These are phyloP conservation scores for Dromococcyx pavoninus DNA, from an alignment of 2,797 vertebrate species.

Conservation along the genomic window DNA sequence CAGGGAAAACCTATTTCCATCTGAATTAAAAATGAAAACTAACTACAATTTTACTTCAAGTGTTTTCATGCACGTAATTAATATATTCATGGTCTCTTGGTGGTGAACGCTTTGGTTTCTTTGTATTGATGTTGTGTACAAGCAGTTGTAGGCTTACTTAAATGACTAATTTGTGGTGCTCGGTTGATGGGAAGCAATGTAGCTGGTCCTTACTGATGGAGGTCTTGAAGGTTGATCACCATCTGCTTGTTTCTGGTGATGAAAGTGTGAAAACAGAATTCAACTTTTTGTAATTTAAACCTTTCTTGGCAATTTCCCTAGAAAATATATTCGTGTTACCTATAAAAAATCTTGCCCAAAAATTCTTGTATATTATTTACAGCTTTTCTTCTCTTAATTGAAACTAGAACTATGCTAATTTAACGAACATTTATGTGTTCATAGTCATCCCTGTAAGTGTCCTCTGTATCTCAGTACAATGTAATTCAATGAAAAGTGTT, in stretches of 20 bases:
- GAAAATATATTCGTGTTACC: background rate
- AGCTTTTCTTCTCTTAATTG: background rate
- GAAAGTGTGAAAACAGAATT: constrained; percentile 9
- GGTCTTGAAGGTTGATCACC: constrained; percentile 28
- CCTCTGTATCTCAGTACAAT: background rate
- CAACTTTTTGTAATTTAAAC: background rate
- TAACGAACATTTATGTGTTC: background rate
- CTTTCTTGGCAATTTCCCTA: background rate
- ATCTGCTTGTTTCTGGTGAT: constrained; percentile 31
- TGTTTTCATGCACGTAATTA: background rate
- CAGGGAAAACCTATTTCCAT: background rate
- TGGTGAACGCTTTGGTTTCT: background rate
- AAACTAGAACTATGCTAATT: background rate
- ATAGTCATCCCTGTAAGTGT: background rate
- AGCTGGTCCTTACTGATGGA: background rate
- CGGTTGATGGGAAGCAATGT: background rate
- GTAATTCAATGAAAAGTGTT: background rate
- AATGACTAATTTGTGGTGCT: constrained; percentile 10
- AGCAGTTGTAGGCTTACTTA: background rate
- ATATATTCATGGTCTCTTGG: background rate
- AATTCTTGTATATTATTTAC: background rate
- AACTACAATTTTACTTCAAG: background rate
- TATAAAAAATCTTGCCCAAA: background rate
- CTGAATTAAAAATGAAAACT: background rate
- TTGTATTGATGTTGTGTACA: background rate